Conservation (phyloP, 2,797 vertebrate species). For the Onychomys leucogaster region DNA sequence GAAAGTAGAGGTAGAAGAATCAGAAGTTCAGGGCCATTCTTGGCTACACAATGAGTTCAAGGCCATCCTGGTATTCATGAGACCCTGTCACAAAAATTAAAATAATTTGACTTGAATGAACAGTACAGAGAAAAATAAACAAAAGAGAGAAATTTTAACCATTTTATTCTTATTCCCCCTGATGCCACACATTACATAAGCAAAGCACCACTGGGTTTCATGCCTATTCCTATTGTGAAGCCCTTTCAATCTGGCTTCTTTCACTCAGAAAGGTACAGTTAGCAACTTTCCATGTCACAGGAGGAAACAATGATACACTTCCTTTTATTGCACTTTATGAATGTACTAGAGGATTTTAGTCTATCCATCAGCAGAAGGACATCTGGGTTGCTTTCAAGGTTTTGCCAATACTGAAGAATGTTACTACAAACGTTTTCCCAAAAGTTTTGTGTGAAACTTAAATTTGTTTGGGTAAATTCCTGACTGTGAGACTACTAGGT, state of each 20-base stretch:
- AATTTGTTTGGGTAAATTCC: slow-evolving; percentile 18
- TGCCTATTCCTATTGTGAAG: neutral
- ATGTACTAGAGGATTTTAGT: neutral
- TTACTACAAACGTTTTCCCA: neutral
- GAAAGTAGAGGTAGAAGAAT: neutral
- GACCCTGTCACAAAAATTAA: neutral
- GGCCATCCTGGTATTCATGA: neutral
- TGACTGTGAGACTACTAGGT: neutral
- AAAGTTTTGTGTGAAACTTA: neutral
- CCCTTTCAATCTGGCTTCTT: neutral
- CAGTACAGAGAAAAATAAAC: neutral
- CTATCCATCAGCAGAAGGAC: neutral
- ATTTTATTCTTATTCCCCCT: neutral
- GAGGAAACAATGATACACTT: neutral
- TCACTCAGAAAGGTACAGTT: neutral
- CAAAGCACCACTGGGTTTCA: neutral
- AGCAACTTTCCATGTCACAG: neutral
- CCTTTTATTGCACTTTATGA: neutral
- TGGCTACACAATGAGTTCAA: neutral
- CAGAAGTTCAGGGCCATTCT: neutral
- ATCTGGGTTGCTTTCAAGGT: slow-evolving; percentile 11
- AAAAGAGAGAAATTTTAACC: neutral
- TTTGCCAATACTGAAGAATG: neutral
- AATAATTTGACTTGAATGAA: neutral
- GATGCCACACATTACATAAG: neutral